Base-by-base conservation (phyloP, 1,140 invertebrate species). In the Drosophila orosa region DNA sequence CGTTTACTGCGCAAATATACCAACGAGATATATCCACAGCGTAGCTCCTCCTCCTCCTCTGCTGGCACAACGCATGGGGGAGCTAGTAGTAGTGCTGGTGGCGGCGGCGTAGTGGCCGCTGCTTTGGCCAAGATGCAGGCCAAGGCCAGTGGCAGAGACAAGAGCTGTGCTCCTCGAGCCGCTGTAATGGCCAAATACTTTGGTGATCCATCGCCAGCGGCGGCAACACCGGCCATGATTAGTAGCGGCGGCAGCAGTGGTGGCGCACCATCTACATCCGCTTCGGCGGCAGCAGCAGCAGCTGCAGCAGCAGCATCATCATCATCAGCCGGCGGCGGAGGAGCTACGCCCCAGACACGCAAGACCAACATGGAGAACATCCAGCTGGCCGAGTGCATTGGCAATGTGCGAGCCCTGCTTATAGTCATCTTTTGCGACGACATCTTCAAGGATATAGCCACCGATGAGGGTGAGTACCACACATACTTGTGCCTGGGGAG, bases 21-120 rank as follows among this genome's bases (percentile, higher is more conserved):
- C 22, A 97, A 96, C 91, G 97, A 98, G 92, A 96, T 98, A 27
- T 98, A 98, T 92, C 97, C 97, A 0, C 96, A 96, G 45, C 67
- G 78, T 3, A 58, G 25, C 35, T 66, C 67, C 6, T 37, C 74
- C 1, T 15, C 1, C 35, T 66, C 67, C 6, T 37, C 74, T 1
- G 24, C 1, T 9, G 44, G 3, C n/a, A 3, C 47, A 1, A 12
- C 4, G 2, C 15, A 47, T n/a, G 44, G 8, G 10, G 31, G 13
- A 35, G 33, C 1, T 5, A 13, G 33, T n/a, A 45, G 13, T 22
- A 7, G 6, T 1, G 42, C 5, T 12, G 40, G 42, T 5, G 15
- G 42, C 1, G 42, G 72, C 24, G 93, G 93, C 17, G 93, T 94
- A 1, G 92, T 94, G 6, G 73, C 76, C 8, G 63, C 74, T 8